A percentile compares a stretch with the other conserved stretches of the same genome.
Conservation (phyloP, 1,140 invertebrate genomes). For the Eupristina koningsbergeri region DNA sequence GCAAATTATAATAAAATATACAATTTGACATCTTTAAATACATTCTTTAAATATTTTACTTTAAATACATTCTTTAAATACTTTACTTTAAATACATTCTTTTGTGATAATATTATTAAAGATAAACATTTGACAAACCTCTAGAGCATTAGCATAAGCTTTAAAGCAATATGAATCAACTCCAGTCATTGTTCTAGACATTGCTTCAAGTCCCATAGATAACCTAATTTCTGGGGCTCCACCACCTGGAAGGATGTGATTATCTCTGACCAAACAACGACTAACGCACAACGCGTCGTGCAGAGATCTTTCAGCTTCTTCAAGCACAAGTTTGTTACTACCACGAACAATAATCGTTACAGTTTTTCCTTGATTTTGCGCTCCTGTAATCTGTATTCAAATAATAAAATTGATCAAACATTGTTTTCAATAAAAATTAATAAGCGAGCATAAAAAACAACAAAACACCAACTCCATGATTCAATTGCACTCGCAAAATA, state of each 20-base stretch:
- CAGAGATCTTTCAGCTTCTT: conserved; percentile 95
- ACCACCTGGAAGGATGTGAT: conserved; percentile 92
- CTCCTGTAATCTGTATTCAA: conserved; percentile 85
- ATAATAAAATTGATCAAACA: background rate
- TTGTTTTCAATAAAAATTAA: conserved; percentile 13
- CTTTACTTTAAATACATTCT: background rate
- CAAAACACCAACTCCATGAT: too few relatives aligned
- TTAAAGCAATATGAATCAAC: conserved; percentile 95
- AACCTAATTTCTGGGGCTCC: conserved; percentile 98
- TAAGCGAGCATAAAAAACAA: background rate
- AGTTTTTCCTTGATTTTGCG: conserved; percentile 89
- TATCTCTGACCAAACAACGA: conserved; percentile 95
- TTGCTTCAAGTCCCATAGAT: conserved; percentile 86
- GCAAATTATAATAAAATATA: too few relatives aligned
- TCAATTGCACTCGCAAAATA: too few relatives aligned
- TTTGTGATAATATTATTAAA: too few relatives aligned
- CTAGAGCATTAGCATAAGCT: conserved; percentile 96
- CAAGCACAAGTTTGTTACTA: conserved; percentile 96
- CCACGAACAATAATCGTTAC: conserved; percentile 95
- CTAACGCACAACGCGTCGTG: conserved; percentile 99
- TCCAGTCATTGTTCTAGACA: conserved; percentile 88
- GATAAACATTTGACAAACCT: conserved; percentile 76
- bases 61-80: background rate
- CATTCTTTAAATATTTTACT: too few relatives aligned
- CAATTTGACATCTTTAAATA: too few relatives aligned